These are phyloP conservation scores for Siniperca scherzeri DNA, from an alignment of 2,797 vertebrate genomes.

Conservation along the genomic window DNA sequence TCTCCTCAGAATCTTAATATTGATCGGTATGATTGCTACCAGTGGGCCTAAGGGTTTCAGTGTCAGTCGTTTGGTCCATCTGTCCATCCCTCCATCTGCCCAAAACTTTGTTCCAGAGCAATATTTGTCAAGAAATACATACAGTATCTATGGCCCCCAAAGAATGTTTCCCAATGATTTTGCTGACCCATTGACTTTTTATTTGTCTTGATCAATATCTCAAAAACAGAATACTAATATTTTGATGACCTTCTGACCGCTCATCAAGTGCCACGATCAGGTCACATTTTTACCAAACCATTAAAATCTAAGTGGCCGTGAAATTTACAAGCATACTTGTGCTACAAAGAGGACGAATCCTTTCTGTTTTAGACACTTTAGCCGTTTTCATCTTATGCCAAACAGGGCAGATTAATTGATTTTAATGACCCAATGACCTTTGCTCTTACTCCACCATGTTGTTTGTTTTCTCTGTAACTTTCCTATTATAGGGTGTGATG, in stretches of 20 bases:
- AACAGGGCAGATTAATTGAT: neutral
- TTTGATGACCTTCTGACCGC: neutral
- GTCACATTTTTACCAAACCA: neutral
- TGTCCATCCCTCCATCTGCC: slow-evolving; percentile 14
- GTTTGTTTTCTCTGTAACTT: slow-evolving; percentile 1
- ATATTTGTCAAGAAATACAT: slow-evolving; percentile 10
- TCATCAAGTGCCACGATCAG: neutral
- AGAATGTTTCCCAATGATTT: too few relatives aligned
- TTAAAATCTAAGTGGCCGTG: neutral
- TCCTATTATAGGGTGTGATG: neutral
- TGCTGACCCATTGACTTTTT: too few relatives aligned
- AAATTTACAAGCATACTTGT: neutral
- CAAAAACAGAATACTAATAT: neutral
- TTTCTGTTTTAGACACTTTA: neutral
- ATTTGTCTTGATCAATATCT: too few relatives aligned
- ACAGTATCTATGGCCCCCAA: neutral
- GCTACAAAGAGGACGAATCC: neutral
- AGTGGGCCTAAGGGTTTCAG: neutral
- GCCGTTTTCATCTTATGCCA: neutral
- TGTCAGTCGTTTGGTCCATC: slow-evolving; percentile 27
- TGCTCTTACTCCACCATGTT: neutral
- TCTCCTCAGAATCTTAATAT: slow-evolving; percentile 10
- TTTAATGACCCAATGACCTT: neutral
- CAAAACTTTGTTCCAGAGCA: slow-evolving; percentile 4
- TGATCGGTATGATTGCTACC: neutral